phyloP scores from a whole-genome alignment of 2,888 invertebrate species.

The Molanna angustata region DNA sequence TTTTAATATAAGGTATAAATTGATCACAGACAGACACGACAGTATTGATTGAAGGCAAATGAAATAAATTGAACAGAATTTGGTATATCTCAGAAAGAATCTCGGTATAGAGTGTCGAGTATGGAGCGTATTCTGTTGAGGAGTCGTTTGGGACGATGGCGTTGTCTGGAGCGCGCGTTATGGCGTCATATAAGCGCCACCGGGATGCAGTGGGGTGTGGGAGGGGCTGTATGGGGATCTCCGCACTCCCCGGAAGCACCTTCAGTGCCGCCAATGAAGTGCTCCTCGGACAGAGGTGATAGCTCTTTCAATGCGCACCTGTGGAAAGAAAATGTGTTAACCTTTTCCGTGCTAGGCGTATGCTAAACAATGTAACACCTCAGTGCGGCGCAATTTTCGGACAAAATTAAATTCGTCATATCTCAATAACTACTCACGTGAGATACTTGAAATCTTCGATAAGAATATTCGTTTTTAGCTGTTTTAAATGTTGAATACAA shows the following conservation, averaged over 20 bases:
- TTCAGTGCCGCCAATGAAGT: constrained; percentile 40
- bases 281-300: constrained; percentile 58
- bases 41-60: no score
- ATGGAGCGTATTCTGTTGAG: background rate
- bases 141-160: background rate
- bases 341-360: no score
- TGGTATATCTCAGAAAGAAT: background rate
- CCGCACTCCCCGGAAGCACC: constrained; percentile 25
- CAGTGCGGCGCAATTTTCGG: no score
- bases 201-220: constrained; percentile 38
- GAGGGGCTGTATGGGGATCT: constrained; percentile 24
- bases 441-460: no score
- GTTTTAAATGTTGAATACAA: no score
- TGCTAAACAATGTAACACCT: no score
- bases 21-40: background rate
- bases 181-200: constrained; percentile 52
- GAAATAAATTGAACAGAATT: no score
- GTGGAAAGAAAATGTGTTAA: constrained; percentile 25
- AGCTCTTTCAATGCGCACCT: constrained; percentile 60
- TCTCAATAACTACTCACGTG: no score
- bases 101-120: background rate
- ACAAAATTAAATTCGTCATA: no score
- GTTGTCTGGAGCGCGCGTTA: constrained; percentile 4
- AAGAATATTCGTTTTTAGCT: no score
- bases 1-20: background rate